Percentiles rank a stretch among this genome's conserved stretches.
These are phyloP conservation scores for Gymnoscopelus braueri DNA, from an alignment of 2,797 vertebrate genomes.

Conservation along the genomic window DNA sequence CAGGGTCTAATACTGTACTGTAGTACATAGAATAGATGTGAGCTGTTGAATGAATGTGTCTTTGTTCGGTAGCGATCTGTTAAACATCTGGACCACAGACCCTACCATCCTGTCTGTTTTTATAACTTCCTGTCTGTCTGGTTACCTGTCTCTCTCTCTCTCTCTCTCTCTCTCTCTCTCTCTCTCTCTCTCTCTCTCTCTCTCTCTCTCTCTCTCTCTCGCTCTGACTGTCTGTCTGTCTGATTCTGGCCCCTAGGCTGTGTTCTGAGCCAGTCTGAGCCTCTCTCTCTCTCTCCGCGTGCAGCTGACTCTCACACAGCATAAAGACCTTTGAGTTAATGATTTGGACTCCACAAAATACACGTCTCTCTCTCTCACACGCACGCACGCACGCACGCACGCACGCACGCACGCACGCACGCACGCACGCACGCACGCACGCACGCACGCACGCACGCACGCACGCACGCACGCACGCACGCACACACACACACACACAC, in stretches of 20 bases:
- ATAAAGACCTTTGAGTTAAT: no score
- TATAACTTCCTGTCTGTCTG: slow-evolving; percentile 9
- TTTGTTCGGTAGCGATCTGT: slow-evolving; percentile 5
- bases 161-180: slow-evolving; percentile 12
- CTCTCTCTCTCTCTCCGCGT: neutral
- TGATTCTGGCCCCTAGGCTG: no score
- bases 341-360: no score
- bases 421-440: slow-evolving; percentile 1
- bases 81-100: neutral
- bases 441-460: neutral
- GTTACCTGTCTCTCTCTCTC: slow-evolving; percentile 6
- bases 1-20: neutral
- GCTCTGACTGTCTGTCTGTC: slow-evolving; percentile 8
- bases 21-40: neutral
- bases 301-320: no score
- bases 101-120: slow-evolving; percentile 5
- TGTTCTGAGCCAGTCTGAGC: no score
- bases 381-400: neutral
- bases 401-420: neutral
- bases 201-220: slow-evolving; percentile 7
- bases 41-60: slow-evolving; percentile 9
- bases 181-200: slow-evolving; percentile 8
- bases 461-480: neutral
- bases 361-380: no score
- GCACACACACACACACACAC: neutral